Percentiles rank a stretch among this genome's conserved stretches.
Conservation (phyloP, 1,140 invertebrate genomes). For the Zophobas morio region DNA sequence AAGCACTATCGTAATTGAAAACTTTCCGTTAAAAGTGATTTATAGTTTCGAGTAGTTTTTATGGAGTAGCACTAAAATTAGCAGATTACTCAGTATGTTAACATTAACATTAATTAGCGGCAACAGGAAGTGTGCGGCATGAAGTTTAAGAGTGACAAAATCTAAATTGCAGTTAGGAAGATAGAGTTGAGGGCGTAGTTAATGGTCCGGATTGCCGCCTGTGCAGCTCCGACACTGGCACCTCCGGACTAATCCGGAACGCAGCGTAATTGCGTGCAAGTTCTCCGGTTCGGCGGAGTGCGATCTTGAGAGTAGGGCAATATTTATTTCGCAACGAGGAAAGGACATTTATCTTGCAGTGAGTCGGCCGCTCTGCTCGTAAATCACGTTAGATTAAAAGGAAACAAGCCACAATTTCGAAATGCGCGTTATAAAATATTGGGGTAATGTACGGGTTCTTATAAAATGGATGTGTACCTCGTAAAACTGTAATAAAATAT, state of each 20-base stretch:
- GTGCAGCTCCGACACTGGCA: neutral
- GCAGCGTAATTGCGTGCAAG: constrained; percentile 35
- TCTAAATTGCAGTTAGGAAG: neutral
- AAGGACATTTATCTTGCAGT: constrained; percentile 49
- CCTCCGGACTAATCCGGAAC: constrained; percentile 24
- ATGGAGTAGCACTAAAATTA: too few relatives aligned
- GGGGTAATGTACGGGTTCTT: constrained; percentile 55
- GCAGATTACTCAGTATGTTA: too few relatives aligned
- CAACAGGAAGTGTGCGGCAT: too few relatives aligned
- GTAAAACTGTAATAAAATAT: constrained; percentile 66
- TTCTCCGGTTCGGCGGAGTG: constrained; percentile 21
- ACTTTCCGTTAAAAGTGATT: too few relatives aligned
- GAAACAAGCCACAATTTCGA: constrained; percentile 57
- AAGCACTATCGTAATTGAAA: too few relatives aligned
- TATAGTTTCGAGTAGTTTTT: too few relatives aligned
- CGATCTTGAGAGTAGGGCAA: constrained; percentile 33
- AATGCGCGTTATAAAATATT: constrained; percentile 57
- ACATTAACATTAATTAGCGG: too few relatives aligned
- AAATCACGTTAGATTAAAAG: constrained; percentile 57
- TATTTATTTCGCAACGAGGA: constrained; percentile 49
- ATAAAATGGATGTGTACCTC: constrained; percentile 60
- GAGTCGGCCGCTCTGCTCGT: constrained; percentile 45
- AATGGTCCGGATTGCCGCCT: neutral
- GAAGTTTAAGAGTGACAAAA: neutral
- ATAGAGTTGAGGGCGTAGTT: neutral